Conservation (phyloP, 2,888 invertebrate genomes). For the Oxystoma pomonae region DNA sequence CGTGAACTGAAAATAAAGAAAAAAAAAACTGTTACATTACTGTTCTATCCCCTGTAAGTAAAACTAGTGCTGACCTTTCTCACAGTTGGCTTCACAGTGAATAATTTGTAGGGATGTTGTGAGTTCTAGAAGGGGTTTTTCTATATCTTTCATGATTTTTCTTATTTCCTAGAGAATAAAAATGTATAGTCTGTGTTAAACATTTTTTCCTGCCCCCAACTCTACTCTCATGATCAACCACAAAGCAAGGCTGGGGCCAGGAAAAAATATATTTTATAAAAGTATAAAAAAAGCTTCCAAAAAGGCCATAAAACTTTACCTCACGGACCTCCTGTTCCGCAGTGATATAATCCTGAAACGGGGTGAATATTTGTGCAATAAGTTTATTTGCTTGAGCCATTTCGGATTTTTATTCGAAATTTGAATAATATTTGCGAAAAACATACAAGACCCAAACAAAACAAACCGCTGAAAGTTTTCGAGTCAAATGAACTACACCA, state of each 20-base stretch:
- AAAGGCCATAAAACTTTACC: conserved; percentile 54
- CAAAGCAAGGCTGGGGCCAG: too few species aligned
- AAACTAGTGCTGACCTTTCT: conserved; percentile 53
- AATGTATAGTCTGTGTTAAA: conserved; percentile 2
- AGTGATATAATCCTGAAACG: conserved; percentile 74
- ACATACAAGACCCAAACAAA: too few species aligned
- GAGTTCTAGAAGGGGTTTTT: conserved; percentile 73
- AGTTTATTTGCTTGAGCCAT: conserved; percentile 37
- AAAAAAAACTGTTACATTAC: too few species aligned
- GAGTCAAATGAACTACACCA: too few species aligned
- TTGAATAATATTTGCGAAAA: too few species aligned
- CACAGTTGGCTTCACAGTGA: conserved; percentile 64
- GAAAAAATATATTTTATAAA: too few species aligned
- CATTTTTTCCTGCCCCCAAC: conserved; percentile 21
- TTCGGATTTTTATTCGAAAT: too few species aligned
- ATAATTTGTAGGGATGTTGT: conserved; percentile 77
- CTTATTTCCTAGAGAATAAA: conserved; percentile 57
- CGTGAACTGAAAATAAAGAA: conserved; percentile 52
- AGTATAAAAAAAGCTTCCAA: too few species aligned
- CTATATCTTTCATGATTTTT: conserved; percentile 68
- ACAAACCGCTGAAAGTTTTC: too few species aligned
- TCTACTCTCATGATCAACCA: too few species aligned
- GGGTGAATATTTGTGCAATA: conserved; percentile 61
- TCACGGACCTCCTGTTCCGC: conserved; percentile 77
- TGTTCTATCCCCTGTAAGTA: too few species aligned